A percentile compares a stretch with the other conserved stretches of the same genome.
phyloP scores from a whole-genome alignment of 1,140 invertebrate species.

The Leptinotarsa texana region DNA sequence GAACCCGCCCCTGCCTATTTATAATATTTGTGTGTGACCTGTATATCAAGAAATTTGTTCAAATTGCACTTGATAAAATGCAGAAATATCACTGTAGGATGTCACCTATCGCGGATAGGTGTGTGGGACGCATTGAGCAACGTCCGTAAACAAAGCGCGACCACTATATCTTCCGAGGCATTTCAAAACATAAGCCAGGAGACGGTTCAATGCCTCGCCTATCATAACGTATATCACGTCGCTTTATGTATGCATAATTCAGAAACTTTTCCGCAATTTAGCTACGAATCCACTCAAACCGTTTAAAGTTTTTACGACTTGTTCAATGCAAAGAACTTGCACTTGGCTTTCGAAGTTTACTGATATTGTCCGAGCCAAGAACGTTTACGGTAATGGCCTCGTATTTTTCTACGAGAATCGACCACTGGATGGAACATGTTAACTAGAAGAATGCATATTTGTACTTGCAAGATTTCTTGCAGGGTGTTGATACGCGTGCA shows the following conservation, averaged over 20 bases:
- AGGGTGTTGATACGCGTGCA: no score
- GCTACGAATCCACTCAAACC: background rate
- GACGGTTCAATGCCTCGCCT: constrained; percentile 11
- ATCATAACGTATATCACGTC: constrained; percentile 8
- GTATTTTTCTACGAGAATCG: background rate
- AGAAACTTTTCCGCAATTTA: constrained; percentile 18
- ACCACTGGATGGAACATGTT: background rate
- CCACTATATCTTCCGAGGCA: background rate
- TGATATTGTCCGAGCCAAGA: constrained; percentile 15
- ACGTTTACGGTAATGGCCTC: background rate
- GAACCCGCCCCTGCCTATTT: no score
- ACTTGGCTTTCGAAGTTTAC: constrained; percentile 13
- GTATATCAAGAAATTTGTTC: no score
- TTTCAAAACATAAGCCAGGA: constrained; percentile 1
- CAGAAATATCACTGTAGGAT: no score
- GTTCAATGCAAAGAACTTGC: constrained; percentile 17
- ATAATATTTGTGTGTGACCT: no score
- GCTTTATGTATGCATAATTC: constrained; percentile 16
- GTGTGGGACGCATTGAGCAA: background rate
- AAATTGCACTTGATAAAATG: no score
- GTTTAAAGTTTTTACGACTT: constrained; percentile 12
- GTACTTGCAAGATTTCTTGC: no score
- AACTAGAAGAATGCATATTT: no score
- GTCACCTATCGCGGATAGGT: no score
- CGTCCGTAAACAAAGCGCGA: background rate